phyloP scores from a whole-genome alignment of 2,888 invertebrate genomes.

The Platycheirus rosarum region DNA sequence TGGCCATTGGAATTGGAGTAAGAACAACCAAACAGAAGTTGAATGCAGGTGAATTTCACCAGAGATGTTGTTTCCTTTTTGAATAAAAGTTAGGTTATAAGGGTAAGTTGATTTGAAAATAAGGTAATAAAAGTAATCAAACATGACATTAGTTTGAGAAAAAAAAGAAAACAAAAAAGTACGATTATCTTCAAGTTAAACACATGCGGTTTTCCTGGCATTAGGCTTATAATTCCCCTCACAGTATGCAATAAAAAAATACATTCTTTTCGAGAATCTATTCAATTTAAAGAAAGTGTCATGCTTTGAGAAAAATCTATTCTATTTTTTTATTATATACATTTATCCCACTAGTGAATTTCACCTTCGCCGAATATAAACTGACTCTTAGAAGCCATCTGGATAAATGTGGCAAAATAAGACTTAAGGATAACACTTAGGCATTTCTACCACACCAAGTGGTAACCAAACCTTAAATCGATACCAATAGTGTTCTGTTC shows the following conservation, averaged over 20 bases:
- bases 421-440: slow-evolving; percentile 24
- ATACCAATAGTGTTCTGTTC: slow-evolving; percentile 25
- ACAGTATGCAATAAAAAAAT: no score
- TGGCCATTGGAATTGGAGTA: slow-evolving; percentile 2
- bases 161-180: no score
- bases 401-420: slow-evolving; percentile 1
- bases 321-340: background rate
- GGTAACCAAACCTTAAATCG: slow-evolving; percentile 43
- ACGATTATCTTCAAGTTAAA: no score
- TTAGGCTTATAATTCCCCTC: no score
- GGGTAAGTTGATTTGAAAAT: no score
- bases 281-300: no score
- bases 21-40: slow-evolving; percentile 6
- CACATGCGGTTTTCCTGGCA: no score
- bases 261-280: no score
- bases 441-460: slow-evolving; percentile 9
- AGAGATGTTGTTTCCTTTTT: background rate
- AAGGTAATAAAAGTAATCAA: no score
- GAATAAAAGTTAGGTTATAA: background rate
- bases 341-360: background rate
- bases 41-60: slow-evolving; percentile 11
- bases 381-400: slow-evolving; percentile 10
- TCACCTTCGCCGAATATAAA: background rate
- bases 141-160: no score
- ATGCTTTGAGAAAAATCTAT: no score